A percentile compares a stretch with the other conserved stretches of the same genome.
Conservation (phyloP, 2,888 invertebrate genomes). For the Apodemia mormo region DNA sequence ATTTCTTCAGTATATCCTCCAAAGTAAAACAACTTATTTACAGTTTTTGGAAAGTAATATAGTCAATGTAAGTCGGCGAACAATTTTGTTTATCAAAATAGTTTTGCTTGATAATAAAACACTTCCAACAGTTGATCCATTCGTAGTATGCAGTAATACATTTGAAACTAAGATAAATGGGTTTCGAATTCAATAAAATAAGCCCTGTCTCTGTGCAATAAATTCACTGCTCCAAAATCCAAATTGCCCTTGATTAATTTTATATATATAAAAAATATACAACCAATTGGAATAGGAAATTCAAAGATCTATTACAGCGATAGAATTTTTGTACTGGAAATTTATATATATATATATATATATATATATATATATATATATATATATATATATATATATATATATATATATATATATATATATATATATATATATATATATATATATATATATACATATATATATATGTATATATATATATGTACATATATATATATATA, state of each 20-base stretch:
- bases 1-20: too few species aligned
- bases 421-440: too few species aligned
- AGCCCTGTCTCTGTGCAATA: conserved; percentile 39
- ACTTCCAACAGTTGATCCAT: conserved; percentile 62
- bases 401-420: too few species aligned
- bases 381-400: too few species aligned
- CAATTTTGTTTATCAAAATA: conserved; percentile 45
- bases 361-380: too few species aligned
- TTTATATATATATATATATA: too few species aligned
- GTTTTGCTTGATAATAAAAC: conserved; percentile 49
- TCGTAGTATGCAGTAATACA: conserved; percentile 51
- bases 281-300: conserved; percentile 2
- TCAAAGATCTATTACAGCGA: background rate
- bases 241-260: conserved; percentile 37
- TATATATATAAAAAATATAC: conserved; percentile 19
- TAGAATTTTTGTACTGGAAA: background rate
- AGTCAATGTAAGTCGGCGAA: background rate
- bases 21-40: background rate
- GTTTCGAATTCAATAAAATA: conserved; percentile 54
- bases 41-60: background rate
- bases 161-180: conserved; percentile 53
- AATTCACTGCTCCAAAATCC: conserved; percentile 35
- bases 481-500: too few species aligned
- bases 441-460: too few species aligned
- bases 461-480: too few species aligned